phyloP scores from a whole-genome alignment of 2,888 invertebrate species.

The Drosophila antonietae region DNA sequence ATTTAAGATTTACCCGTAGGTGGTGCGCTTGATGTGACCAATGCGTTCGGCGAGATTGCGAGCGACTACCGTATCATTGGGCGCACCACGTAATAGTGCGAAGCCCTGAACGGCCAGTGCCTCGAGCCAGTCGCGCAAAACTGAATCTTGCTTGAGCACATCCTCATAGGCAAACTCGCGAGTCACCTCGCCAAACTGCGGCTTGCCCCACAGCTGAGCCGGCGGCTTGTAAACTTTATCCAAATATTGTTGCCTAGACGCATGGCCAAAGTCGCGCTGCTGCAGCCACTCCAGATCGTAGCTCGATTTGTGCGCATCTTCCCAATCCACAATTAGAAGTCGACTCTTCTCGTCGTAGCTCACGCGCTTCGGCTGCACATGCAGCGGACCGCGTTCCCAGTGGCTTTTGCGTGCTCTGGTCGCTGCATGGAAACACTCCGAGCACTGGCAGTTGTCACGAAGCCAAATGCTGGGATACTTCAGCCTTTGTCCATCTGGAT shows the following conservation, averaged over 20 bases:
- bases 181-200: constrained; percentile 85
- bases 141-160: constrained; percentile 85
- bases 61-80: constrained; percentile 85
- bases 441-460: constrained; percentile 90
- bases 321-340: constrained; percentile 86
- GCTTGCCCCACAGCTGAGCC: constrained; percentile 86
- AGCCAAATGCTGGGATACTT: constrained; percentile 89
- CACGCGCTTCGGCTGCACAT: constrained; percentile 82
- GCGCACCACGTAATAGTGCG: constrained; percentile 87
- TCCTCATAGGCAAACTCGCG: constrained; percentile 86
- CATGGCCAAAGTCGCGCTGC: constrained; percentile 86
- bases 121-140: constrained; percentile 86
- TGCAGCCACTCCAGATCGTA: constrained; percentile 87
- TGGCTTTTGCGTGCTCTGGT: constrained; percentile 88
- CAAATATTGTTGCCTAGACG: constrained; percentile 85
- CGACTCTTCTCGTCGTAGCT: constrained; percentile 47
- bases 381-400: constrained; percentile 85
- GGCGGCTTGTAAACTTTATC: constrained; percentile 86
- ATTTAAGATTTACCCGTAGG: constrained; percentile 87
- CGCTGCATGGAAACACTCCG: constrained; percentile 87
- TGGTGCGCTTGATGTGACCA: constrained; percentile 89
- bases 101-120: constrained; percentile 88
- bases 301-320: constrained; percentile 87
- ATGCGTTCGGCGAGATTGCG: constrained; percentile 87
- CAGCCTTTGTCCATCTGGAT: constrained; percentile 58